Percentiles rank a stretch among this genome's conserved stretches.
These are phyloP conservation scores for Diadumene lineata DNA, from an alignment of 92 coral and sea anemone species.

Conservation along the genomic window DNA sequence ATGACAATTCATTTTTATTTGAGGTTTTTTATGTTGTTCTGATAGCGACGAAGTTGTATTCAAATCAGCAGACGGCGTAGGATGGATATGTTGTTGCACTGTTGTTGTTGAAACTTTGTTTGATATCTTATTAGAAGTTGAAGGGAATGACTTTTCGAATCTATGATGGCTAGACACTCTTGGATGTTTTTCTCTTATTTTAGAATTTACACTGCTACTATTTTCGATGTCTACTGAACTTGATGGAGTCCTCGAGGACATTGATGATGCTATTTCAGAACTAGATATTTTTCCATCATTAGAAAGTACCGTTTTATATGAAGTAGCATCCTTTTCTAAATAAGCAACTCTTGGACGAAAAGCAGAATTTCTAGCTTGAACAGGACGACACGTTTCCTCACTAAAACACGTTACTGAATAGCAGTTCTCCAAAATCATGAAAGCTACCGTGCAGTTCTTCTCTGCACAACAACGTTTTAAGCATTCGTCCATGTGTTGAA, in stretches of 20 bases:
- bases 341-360: slow-evolving; percentile 55
- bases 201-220: no score
- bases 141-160: no score
- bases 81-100: no score
- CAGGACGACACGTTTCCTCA: slow-evolving; percentile 58
- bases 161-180: no score
- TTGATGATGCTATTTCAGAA: no score
- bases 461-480: slow-evolving; percentile 62
- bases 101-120: no score
- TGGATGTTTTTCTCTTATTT: no score
- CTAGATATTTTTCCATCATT: no score
- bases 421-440: slow-evolving; percentile 69
- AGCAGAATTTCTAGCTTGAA: slow-evolving; percentile 44
- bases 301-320: background rate
- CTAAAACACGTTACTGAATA: slow-evolving; percentile 80
- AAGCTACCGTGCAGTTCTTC: slow-evolving; percentile 62
- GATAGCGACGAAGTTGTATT: background rate
- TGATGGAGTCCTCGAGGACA: no score
- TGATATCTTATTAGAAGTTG: no score
- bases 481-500: slow-evolving; percentile 48
- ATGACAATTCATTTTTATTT: slow-evolving; percentile 38
- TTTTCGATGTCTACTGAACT: no score
- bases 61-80: no score
- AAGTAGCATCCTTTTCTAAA: background rate
- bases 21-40: background rate